Base-by-base conservation (phyloP, 1,140 invertebrate genomes). In the Plutomurus gul region DNA sequence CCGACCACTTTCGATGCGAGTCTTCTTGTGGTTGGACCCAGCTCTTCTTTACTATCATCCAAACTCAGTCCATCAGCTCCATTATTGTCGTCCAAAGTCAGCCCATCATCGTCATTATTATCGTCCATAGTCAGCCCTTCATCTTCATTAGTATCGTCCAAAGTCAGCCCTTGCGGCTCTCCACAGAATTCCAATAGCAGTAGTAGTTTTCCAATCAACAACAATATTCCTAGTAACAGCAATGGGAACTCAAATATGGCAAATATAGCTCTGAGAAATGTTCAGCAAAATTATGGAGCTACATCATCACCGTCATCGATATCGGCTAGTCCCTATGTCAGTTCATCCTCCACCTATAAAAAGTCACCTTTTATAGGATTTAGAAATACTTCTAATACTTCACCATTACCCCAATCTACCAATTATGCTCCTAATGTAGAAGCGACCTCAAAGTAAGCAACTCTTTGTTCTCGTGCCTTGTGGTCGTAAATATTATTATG, bases 161-260 rank as follows among this genome's bases (percentile, higher is more conserved):
- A 72, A 72, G 70, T 73, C 20, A 78, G 77, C 49, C 77, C 77
- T 1, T 47, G 43, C 27, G 77, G 65, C 77, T 73, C 70, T 13
- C 70, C 70, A 36, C 65, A 78, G 33, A 79, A 79, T 65, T 79
- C 77, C 46, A 79, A 75, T 75, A 79, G 77, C 46, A 72, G 70
- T 22, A 30, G 70, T 72, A 72, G 70, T 72, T 72, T 72, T 47
- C 18, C 71, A 39, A 79, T 56, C 56, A 75, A 46, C 37, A 75
- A 75, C 43, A 78, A 78, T 70, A 79, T 51, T 47, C 65, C 60
- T 73, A 70, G 77, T 46, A 74, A 72, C 70, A 78, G 70, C 56
- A 78, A 70, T 40, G 71, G 56, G 25, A 65, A 27, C 56, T 33
- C 51, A 60, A 60, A 30, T 30, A 25, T 65, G 27, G 27, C 70